These are phyloP conservation scores for Oryzaephilus surinamensis DNA, from an alignment of 1,140 invertebrate genomes.

Conservation along the genomic window DNA sequence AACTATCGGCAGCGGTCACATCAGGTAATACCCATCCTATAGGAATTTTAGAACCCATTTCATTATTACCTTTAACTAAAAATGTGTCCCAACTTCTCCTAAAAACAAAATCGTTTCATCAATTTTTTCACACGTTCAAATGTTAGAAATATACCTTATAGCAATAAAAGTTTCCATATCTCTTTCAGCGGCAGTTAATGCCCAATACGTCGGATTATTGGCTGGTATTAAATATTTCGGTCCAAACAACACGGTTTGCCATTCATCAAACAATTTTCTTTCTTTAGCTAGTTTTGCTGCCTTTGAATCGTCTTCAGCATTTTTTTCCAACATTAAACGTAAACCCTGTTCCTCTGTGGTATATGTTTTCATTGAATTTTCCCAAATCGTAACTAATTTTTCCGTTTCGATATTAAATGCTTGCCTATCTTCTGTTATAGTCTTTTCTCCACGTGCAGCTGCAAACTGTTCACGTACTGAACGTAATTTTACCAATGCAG, in stretches of 20 bases:
- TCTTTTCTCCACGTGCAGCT: conserved; percentile 46
- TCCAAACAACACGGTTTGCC: not conserved
- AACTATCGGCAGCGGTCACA: too few species aligned
- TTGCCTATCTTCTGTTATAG: conserved; percentile 35
- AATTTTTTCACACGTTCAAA: conserved; percentile 23
- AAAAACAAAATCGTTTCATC: conserved; percentile 22
- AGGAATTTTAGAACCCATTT: conserved; percentile 29
- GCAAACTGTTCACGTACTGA: conserved; percentile 47
- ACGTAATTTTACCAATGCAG: conserved; percentile 50
- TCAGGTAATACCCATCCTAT: conserved; percentile 33
- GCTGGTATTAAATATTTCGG: conserved; percentile 8
- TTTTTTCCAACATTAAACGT: conserved; percentile 29
- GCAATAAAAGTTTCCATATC: conserved; percentile 33
- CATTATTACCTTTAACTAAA: conserved; percentile 17
- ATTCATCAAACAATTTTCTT: conserved; percentile 27
- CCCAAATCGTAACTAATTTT: conserved; percentile 31
- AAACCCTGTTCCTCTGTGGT: conserved; percentile 31
- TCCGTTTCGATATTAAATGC: conserved; percentile 29
- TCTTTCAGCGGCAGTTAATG: conserved; percentile 29
- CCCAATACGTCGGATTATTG: conserved; percentile 26
- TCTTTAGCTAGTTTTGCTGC: conserved; percentile 15
- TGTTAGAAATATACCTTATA: conserved; percentile 35
- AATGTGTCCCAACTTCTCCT: conserved; percentile 38
- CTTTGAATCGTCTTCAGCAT: conserved; percentile 22
- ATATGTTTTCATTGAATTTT: conserved; percentile 26